These are phyloP conservation scores for Lasius platythorax DNA, from an alignment of 2,888 invertebrate species.

Conservation along the genomic window DNA sequence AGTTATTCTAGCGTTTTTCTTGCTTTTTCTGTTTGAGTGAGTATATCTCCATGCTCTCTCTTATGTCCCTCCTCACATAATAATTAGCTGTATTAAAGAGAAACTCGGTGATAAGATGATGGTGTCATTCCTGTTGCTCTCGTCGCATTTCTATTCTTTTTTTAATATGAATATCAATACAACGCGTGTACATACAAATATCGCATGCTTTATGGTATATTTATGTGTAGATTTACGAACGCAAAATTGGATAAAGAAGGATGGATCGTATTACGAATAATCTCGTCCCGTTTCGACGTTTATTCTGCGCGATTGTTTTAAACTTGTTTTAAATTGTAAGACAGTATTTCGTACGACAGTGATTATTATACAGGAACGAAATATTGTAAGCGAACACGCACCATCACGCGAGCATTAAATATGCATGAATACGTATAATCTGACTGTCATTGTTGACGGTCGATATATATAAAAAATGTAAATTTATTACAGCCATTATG, in stretches of 20 bases:
- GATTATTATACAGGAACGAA: background rate
- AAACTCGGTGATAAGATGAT: background rate
- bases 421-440: conserved; percentile 23
- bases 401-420: background rate
- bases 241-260: no score
- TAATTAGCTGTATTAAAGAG: background rate
- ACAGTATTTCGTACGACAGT: background rate
- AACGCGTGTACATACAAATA: background rate
- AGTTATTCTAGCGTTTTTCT: conserved; percentile 53
- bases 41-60: background rate
- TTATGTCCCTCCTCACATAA: background rate
- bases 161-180: background rate
- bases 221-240: no score
- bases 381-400: background rate
- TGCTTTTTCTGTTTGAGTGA: conserved; percentile 30
- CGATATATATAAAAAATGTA: conserved; percentile 26
- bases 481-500: conserved; percentile 29
- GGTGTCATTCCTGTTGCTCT: conserved; percentile 56
- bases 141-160: conserved; percentile 54
- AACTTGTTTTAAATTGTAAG: background rate
- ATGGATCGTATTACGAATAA: background rate
- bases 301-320: background rate
- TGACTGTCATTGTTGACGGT: conserved; percentile 32
- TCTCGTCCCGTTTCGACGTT: background rate
- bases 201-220: background rate